Evolutionary conservation across 2,888 invertebrate genomes (phyloP).

Genomic region (Phaedon cochleariae): DNA sequence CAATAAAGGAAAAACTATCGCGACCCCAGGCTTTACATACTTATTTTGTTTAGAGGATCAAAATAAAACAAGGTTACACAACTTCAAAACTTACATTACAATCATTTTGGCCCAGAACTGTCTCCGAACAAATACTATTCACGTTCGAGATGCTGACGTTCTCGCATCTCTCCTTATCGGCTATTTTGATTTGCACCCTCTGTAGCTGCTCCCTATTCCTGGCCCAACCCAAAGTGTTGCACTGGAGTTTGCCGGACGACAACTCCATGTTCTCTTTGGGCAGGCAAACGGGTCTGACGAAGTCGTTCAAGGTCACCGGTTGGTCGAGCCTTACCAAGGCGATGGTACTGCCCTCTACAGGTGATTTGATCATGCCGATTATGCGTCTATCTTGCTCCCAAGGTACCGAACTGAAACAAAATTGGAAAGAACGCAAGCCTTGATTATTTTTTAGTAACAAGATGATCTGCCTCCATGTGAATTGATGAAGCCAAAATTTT

Average conservation of each 20-base stretch:
- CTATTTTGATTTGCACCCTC: constrained; percentile 78
- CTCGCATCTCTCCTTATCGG: constrained; percentile 83
- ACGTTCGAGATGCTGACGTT: constrained; percentile 85
- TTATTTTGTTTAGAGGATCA: too few relatives aligned
- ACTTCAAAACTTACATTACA: constrained; percentile 75
- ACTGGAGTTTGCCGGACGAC: constrained; percentile 63
- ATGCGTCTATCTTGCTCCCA: constrained; percentile 88
- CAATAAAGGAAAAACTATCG: too few relatives aligned
- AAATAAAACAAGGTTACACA: too few relatives aligned
- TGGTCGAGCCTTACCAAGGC: constrained; percentile 83
- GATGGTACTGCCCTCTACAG: constrained; percentile 87
- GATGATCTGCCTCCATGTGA: too few relatives aligned
- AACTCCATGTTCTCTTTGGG: constrained; percentile 68
- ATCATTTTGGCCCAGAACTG: constrained; percentile 80
- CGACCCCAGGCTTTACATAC: too few relatives aligned
- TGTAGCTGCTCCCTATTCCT: constrained; percentile 84
- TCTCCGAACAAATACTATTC: constrained; percentile 85
- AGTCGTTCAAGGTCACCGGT: constrained; percentile 79
- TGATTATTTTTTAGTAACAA: too few relatives aligned
- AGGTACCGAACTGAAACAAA: constrained; percentile 72
- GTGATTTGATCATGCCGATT: constrained; percentile 85
- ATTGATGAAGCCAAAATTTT: too few relatives aligned
- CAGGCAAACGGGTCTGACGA: constrained; percentile 83
- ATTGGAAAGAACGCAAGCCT: too few relatives aligned
- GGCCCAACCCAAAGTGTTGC: constrained; percentile 88